These are phyloP conservation scores for Steinernema feltiae DNA, from an alignment of 1,140 invertebrate genomes.

Conservation along the genomic window DNA sequence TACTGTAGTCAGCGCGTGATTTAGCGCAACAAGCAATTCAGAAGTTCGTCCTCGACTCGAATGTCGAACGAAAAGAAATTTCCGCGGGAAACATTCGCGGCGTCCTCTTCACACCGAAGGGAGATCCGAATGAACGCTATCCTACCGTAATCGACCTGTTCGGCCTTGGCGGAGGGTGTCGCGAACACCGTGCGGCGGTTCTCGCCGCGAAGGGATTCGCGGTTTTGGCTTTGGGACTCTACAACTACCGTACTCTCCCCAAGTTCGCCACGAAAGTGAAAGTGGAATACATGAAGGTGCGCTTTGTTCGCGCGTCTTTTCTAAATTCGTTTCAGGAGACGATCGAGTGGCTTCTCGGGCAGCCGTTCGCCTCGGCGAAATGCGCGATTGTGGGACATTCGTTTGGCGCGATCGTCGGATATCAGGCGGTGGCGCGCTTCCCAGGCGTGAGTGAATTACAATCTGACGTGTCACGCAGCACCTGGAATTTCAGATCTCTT, in stretches of 20 bases:
- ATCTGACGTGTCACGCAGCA: neutral
- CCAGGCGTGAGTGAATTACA: neutral
- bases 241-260: slow-evolving; percentile 12
- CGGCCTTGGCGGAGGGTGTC: slow-evolving; percentile 10
- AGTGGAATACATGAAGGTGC: slow-evolving; percentile 1
- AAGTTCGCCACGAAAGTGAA: neutral
- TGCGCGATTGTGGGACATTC: neutral
- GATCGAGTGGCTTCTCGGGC: neutral
- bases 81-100: neutral
- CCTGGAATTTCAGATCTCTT: neutral
- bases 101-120: slow-evolving; percentile 11
- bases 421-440: neutral
- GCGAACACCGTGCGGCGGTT: slow-evolving; percentile 1
- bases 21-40: neutral
- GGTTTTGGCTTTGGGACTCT: neutral
- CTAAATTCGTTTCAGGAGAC: neutral
- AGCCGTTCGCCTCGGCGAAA: neutral
- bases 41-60: slow-evolving; percentile 1
- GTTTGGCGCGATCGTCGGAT: neutral
- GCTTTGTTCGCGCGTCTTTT: neutral
- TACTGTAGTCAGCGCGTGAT: neutral
- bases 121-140: neutral
- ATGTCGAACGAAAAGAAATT: slow-evolving; percentile 1
- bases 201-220: slow-evolving; percentile 14
- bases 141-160: slow-evolving; percentile 8